Conservation (phyloP, 2,797 vertebrate genomes). For the Tinamus major region DNA sequence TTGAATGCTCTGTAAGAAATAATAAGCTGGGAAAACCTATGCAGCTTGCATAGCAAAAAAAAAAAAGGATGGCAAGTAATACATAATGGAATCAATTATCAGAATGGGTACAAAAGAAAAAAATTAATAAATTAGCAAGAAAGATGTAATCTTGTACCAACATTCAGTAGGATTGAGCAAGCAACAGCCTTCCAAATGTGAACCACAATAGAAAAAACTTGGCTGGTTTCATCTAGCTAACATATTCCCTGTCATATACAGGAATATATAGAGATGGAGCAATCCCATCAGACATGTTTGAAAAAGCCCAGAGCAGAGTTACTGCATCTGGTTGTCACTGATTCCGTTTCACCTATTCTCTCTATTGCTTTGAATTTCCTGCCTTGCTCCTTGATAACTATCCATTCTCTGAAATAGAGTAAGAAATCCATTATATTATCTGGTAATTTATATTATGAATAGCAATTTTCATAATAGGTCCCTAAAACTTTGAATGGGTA, state of each 20-base stretch:
- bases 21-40: neutral
- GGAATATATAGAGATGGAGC: neutral
- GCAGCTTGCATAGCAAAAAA: neutral
- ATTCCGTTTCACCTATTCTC: neutral
- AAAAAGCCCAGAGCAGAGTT: neutral
- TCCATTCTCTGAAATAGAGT: neutral
- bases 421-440: neutral
- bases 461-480: neutral
- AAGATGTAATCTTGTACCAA: neutral
- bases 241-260: neutral
- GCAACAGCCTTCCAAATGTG: neutral
- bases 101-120: neutral
- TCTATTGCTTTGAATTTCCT: neutral
- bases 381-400: neutral
- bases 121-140: neutral
- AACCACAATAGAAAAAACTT: neutral
- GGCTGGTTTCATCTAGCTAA: neutral
- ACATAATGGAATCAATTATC: neutral
- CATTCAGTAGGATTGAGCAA: neutral
- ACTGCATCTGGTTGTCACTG: neutral
- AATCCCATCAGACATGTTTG: neutral
- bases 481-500: neutral
- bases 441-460: neutral
- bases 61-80: neutral
- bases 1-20: neutral